Evolutionary conservation across 2,797 vertebrate genomes (phyloP).

Genomic region (Enteromius unitaeniatus): DNA sequence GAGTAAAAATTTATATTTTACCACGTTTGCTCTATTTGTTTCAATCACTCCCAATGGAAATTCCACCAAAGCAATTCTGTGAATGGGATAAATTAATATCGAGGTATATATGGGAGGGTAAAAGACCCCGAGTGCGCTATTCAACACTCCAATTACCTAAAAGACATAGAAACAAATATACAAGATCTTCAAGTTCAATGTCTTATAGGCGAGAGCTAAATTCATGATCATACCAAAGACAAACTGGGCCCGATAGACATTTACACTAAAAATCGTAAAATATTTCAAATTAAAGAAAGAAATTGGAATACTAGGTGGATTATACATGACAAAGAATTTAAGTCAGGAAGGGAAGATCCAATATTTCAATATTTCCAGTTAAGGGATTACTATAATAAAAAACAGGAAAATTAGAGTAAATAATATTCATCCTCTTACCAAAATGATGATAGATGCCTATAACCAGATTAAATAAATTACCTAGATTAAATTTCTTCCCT

Average conservation of each 20-base stretch:
- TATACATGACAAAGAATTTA: slow-evolving; percentile 19
- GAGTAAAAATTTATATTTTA: neutral
- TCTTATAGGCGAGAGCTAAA: neutral
- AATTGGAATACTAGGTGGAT: neutral
- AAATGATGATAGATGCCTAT: slow-evolving; percentile 16
- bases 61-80: too few species aligned
- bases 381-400: slow-evolving; percentile 22
- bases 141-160: neutral
- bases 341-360: slow-evolving; percentile 19
- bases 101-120: too few species aligned
- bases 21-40: neutral
- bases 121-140: neutral
- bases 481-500: neutral
- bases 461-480: neutral
- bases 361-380: slow-evolving; percentile 27
- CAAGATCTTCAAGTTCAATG: neutral
- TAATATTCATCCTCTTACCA: neutral
- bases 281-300: slow-evolving; percentile 10
- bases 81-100: too few species aligned
- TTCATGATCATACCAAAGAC: neutral
- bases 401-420: slow-evolving; percentile 10
- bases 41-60: too few species aligned
- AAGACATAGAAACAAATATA: neutral
- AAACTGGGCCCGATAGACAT: slow-evolving; percentile 27
- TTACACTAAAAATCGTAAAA: slow-evolving; percentile 24